Base-by-base conservation (phyloP, 2,113 vertebrate genomes). In the Corydoras maculifer region DNA sequence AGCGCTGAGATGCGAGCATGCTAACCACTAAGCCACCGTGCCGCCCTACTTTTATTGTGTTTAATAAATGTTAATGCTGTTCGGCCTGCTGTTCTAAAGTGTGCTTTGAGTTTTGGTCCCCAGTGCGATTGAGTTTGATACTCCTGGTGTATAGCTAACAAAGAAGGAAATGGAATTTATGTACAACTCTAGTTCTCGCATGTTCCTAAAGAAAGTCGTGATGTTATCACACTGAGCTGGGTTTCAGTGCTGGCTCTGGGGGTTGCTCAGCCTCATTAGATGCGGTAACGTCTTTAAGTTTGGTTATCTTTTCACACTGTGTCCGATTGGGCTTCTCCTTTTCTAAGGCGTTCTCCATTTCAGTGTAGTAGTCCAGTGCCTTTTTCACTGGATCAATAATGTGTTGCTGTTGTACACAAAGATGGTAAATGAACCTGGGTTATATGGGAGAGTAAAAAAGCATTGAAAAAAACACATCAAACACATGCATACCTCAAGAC, bases 291-390 rank as follows among this genome's bases (percentile, higher is more conserved):
- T 85, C 84, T 29, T 85, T 83, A 68, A 68, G 68, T 77, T 83
- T 86, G 30, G 66, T 64, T 18, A 50, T n/a, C 4, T 72, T 86
- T 54, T 89, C 84, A 12, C 51, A 82, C 68, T 83, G 85, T 43
- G 75, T 73, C 30, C 83, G 54, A 78, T 77, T 88, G 77, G 78
- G 84, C 32, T 86, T 88, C 78, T 88, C 85, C 9, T 75, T 86
- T 71, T 90, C 89, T 76, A 89, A 69, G 0, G 88, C 90, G 72
- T 88, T 88, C 80, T 91, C 89, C 90, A 91, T 91, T 81, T 89
- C 86, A 0, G 89, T 90, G 88, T 91, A 91, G 79, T 91, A 91
- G 53, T 90, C 84, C 0, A 91, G 81, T 70, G 90, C 90, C 74
- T 91, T 91, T 57, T 84, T 76, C 7, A 91, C 89, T 0, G 88